Percentiles rank a stretch among this genome's conserved stretches.
phyloP scores from a whole-genome alignment of 92 coral and sea anemone species.

The Zoanthus sociatus region DNA sequence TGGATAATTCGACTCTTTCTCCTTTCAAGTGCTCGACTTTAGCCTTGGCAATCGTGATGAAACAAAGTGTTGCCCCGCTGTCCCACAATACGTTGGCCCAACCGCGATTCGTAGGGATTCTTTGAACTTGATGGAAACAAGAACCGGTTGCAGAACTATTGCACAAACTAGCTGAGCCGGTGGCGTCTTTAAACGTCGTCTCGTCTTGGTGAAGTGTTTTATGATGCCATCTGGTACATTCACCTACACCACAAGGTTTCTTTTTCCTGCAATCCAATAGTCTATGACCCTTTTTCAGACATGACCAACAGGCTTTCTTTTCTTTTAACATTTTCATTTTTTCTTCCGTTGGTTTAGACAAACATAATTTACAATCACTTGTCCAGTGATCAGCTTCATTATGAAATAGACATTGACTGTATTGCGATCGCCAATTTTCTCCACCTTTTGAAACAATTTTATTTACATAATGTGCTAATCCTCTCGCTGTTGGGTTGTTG shows the following conservation, averaged over 20 bases:
- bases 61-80: conserved; percentile 63
- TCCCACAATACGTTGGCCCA: conserved; percentile 62
- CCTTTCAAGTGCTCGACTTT: conserved; percentile 44
- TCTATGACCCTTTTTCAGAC: conserved; percentile 40
- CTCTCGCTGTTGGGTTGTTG: background rate
- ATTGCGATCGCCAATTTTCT: background rate
- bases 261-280: conserved; percentile 18
- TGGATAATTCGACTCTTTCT: conserved; percentile 49
- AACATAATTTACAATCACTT: background rate
- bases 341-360: too few species aligned
- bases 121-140: conserved; percentile 61
- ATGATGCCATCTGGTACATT: conserved; percentile 43
- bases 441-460: background rate
- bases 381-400: background rate
- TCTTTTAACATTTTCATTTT: too few species aligned
- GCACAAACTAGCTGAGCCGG: background rate
- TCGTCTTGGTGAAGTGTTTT: conserved; percentile 26
- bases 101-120: conserved; percentile 44
- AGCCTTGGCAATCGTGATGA: conserved; percentile 57
- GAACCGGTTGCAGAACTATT: conserved; percentile 2
- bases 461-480: conserved; percentile 22
- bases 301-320: conserved; percentile 55
- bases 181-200: conserved; percentile 2
- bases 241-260: conserved; percentile 20
- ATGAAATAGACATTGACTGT: background rate